Conservation (phyloP, 37 sponge, comb jelly and placozoan genomes). For the Haliclona indistincta region DNA sequence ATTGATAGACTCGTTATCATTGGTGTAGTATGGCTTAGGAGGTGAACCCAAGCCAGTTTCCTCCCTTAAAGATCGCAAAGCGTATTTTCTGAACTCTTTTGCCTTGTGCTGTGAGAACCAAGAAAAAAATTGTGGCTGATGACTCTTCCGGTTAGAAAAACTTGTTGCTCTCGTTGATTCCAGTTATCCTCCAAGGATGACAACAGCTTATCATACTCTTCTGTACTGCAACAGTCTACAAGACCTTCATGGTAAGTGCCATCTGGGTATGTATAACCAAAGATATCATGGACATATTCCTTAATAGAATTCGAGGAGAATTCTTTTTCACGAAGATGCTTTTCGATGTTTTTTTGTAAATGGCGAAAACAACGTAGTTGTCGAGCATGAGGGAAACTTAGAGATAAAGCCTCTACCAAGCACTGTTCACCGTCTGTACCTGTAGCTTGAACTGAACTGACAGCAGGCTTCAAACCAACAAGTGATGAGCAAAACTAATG, state of each 20-base stretch:
- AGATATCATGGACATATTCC: slow-evolving; percentile 32
- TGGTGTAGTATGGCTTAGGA: slow-evolving; percentile 6
- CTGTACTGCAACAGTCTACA: slow-evolving; percentile 1
- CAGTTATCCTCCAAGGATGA: not conserved
- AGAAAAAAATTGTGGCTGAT: not conserved
- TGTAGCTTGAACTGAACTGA: slow-evolving; percentile 1
- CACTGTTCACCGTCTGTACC: slow-evolving; percentile 50
- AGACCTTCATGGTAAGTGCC: not conserved
- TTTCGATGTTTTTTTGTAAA: slow-evolving; percentile 38
- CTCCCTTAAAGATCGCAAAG: slow-evolving; percentile 1
- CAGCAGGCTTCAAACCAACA: slow-evolving; percentile 12
- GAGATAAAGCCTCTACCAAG: slow-evolving; percentile 22
- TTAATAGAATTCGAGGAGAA: not conserved
- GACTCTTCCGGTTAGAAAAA: not conserved
- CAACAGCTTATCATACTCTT: not conserved
- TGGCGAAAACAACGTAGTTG: slow-evolving; percentile 47
- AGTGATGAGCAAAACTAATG: slow-evolving; percentile 41
- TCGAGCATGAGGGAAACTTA: slow-evolving; percentile 19
- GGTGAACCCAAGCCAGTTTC: slow-evolving; percentile 8
- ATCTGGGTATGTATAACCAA: slow-evolving; percentile 36
- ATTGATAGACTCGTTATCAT: slow-evolving; percentile 11
- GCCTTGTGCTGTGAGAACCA: not conserved
- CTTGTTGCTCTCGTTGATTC: slow-evolving; percentile 1
- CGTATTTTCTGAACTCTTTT: not conserved
- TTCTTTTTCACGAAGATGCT: slow-evolving; percentile 14